Conservation (phyloP, 2,113 vertebrate species). For the Saimiri boliviensis region DNA sequence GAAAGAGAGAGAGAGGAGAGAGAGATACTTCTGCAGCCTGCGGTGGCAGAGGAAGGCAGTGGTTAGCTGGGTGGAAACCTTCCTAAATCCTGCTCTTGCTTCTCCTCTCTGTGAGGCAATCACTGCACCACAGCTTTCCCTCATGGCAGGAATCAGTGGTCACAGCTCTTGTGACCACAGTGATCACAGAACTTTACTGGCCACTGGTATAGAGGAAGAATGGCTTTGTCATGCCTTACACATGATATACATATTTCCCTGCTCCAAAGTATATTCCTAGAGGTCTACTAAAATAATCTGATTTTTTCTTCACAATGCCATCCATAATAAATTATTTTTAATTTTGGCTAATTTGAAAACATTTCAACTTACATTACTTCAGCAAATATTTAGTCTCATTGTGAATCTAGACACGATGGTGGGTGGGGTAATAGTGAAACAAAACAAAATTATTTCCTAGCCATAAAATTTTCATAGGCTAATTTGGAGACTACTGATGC, state of each 20-base stretch:
- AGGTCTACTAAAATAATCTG: background rate
- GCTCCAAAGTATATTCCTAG: background rate
- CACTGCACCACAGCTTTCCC: background rate
- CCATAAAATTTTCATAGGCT: background rate
- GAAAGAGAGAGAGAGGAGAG: background rate
- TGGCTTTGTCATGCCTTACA: background rate
- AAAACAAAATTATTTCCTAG: background rate
- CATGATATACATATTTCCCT: background rate
- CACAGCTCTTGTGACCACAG: background rate
- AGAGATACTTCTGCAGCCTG: background rate
- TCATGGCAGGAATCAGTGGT: background rate
- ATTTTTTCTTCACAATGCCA: background rate
- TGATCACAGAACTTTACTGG: background rate
- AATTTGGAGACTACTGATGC: background rate
- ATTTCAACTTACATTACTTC: slow-evolving; percentile 14
- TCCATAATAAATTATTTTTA: background rate
- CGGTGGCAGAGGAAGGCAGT: background rate
- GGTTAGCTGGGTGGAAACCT: background rate
- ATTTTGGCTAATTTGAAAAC: slow-evolving; percentile 30
- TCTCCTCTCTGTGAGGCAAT: background rate
- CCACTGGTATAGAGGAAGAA: background rate
- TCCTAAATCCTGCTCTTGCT: background rate
- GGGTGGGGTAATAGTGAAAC: background rate
- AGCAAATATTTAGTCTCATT: background rate
- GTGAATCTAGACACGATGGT: background rate